Conservation (phyloP, 1,140 invertebrate genomes). For the Aphaenogaster rudis region DNA sequence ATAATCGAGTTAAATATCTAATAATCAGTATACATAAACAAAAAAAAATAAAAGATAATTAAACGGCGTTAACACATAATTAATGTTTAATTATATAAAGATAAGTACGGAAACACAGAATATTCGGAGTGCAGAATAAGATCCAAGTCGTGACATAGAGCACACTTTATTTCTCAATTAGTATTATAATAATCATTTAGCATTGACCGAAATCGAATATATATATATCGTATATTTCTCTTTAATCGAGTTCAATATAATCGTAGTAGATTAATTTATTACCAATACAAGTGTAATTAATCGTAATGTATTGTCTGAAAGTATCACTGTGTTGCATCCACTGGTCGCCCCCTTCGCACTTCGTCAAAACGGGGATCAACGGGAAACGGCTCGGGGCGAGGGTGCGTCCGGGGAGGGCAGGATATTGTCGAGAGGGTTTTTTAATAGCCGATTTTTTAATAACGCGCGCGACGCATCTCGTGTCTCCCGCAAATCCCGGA, state of each 20-base stretch:
- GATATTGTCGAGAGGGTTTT: slow-evolving; percentile 16
- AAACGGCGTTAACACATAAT: background rate
- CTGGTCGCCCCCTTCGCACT: slow-evolving; percentile 75
- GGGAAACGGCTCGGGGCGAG: slow-evolving; percentile 3
- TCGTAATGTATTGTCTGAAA: slow-evolving; percentile 87
- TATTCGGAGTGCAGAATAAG: background rate
- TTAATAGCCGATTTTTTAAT: background rate
- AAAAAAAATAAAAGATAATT: background rate
- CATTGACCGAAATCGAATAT: slow-evolving; percentile 84
- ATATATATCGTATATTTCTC: slow-evolving; percentile 80
- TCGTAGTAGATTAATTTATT: slow-evolving; percentile 85
- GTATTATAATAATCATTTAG: slow-evolving; percentile 85
- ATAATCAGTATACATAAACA: background rate
- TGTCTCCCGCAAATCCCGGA: slow-evolving; percentile 38
- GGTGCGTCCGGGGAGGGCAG: background rate
- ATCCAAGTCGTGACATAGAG: slow-evolving; percentile 83
- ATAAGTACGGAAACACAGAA: background rate
- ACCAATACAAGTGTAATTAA: slow-evolving; percentile 86
- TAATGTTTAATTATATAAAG: slow-evolving; percentile 1
- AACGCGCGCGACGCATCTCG: slow-evolving; percentile 21
- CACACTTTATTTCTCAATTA: slow-evolving; percentile 86
- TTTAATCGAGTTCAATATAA: slow-evolving; percentile 84
- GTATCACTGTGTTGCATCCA: slow-evolving; percentile 85
- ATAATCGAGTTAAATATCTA: background rate
- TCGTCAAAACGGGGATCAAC: slow-evolving; percentile 50